Conservation (phyloP, 2,888 invertebrate genomes). For the Acanthosepion pharaonis region DNA sequence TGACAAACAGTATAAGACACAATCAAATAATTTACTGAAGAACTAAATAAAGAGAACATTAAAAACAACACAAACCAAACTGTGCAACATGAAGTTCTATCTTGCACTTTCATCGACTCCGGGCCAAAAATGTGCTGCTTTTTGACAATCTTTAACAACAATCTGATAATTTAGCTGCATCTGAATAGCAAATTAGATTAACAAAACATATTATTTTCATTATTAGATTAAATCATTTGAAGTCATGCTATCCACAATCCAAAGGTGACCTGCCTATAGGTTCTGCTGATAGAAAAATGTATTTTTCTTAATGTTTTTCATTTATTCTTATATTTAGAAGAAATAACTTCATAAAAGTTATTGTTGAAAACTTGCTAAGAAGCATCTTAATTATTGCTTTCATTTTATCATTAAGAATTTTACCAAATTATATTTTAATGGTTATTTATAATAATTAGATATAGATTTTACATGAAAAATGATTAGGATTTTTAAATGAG, state of each 20-base stretch:
- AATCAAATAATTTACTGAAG: not conserved
- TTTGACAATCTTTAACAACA: not conserved
- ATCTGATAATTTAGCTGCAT: not conserved
- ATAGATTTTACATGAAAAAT: too few relatives aligned
- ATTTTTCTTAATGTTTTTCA: not conserved
- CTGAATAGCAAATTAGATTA: not conserved
- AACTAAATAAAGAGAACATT: not conserved
- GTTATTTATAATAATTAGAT: too few relatives aligned
- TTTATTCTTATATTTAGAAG: not conserved
- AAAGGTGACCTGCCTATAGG: conserved; percentile 4
- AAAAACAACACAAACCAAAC: not conserved
- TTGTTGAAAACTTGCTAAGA: conserved; percentile 8
- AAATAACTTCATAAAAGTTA: not conserved
- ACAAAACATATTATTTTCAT: not conserved
- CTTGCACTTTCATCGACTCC: not conserved
- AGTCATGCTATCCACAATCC: not conserved
- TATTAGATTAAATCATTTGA: conserved; percentile 23
- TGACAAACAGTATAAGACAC: not conserved
- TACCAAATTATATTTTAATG: too few relatives aligned
- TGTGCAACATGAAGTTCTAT: not conserved
- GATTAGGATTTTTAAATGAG: too few relatives aligned
- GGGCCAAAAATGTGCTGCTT: not conserved
- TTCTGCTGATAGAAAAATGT: not conserved
- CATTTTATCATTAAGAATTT: not conserved
- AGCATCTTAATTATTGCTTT: not conserved